phyloP scores from a whole-genome alignment of 2,113 vertebrate species.

The Protobothrops mucrosquamatus region DNA sequence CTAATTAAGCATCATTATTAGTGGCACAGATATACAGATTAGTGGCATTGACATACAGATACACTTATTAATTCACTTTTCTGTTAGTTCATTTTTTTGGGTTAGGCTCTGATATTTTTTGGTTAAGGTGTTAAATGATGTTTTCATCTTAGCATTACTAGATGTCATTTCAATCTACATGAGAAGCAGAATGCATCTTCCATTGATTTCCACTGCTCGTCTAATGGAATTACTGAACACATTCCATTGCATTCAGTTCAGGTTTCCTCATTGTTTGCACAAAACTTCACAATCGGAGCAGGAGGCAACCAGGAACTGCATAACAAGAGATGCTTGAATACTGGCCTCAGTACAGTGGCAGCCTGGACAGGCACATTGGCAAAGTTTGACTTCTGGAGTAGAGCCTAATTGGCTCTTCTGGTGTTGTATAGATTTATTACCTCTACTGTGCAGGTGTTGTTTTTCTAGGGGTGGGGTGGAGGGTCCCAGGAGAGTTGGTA shows the following conservation, averaged over 20 bases:
- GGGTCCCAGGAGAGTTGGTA: background rate
- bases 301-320: background rate
- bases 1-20: background rate
- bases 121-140: background rate
- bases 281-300: background rate
- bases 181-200: background rate
- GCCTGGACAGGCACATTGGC: background rate
- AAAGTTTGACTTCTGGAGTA: background rate
- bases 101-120: background rate
- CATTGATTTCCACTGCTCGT: background rate
- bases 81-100: background rate
- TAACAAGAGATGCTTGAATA: background rate
- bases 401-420: background rate
- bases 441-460: background rate
- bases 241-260: background rate
- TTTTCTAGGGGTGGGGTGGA: background rate
- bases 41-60: background rate
- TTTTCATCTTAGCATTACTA: background rate
- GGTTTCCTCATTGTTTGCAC: background rate
- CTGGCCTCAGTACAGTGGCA: background rate
- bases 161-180: background rate
- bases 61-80: background rate
- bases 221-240: background rate
- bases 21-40: background rate
- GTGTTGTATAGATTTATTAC: background rate